A percentile compares a stretch with the other conserved stretches of the same genome.
Conservation (phyloP, 2,113 vertebrate genomes). For the Strigops habroptila region DNA sequence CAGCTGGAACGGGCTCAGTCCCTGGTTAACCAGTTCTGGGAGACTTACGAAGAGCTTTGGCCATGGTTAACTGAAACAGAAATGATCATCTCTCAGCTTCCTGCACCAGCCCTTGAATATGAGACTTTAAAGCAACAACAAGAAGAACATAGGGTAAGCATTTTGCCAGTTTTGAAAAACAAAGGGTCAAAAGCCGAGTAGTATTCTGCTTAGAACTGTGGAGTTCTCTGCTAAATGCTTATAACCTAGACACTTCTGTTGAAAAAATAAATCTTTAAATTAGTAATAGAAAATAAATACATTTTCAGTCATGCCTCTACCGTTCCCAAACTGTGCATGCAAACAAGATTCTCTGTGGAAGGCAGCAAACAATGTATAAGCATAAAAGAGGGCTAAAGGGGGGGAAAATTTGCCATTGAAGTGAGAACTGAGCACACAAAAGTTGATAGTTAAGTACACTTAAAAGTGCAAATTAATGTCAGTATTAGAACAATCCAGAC, state of each 20-base stretch:
- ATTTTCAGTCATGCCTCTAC: neutral
- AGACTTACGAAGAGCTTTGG: slow-evolving; percentile 95
- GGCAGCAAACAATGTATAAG: neutral
- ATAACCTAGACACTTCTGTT: neutral
- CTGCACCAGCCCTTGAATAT: slow-evolving; percentile 88
- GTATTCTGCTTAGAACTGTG: neutral
- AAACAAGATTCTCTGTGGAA: neutral
- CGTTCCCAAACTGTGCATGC: neutral
- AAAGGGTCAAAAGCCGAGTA: neutral
- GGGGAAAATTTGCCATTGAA: neutral
- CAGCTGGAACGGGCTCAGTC: slow-evolving; percentile 94
- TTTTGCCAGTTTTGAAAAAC: neutral
- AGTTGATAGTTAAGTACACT: neutral
- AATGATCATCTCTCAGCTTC: slow-evolving; percentile 83
- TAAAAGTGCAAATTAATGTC: neutral
- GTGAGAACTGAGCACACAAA: neutral
- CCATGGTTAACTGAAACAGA: slow-evolving; percentile 92
- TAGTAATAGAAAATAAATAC: neutral
- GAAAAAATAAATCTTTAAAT: neutral
- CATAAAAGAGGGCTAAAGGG: neutral
- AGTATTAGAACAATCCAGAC: neutral
- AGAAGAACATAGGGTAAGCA: slow-evolving; percentile 92
- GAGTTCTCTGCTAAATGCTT: neutral
- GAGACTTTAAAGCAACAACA: slow-evolving; percentile 93
- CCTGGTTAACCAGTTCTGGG: slow-evolving; percentile 93